phyloP scores from a whole-genome alignment of 35 echinoderm and acorn worm species.

The Apostichopus californicus region DNA sequence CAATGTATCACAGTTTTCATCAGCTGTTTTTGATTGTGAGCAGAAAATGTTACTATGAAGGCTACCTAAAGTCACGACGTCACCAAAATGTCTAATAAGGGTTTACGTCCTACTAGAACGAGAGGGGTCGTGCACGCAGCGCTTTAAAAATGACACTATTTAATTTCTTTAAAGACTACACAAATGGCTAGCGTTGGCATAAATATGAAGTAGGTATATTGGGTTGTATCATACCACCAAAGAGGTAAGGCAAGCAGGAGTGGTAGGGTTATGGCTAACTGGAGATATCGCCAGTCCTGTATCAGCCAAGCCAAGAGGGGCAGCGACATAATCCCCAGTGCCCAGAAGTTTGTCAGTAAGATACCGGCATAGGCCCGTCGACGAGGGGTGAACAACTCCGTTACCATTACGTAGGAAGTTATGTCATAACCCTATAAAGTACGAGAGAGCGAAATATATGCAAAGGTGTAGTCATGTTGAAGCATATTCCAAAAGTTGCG shows the following conservation, averaged over 20 bases:
- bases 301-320: conserved; percentile 75
- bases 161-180: too few species aligned
- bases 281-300: conserved; percentile 85
- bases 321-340: conserved; percentile 87
- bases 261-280: conserved; percentile 87
- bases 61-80: too few species aligned
- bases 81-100: too few species aligned
- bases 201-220: too few species aligned
- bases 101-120: too few species aligned
- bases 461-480: background rate
- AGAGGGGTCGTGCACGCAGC: too few species aligned
- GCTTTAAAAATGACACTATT: too few species aligned
- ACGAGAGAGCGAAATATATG: background rate
- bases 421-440: conserved; percentile 80
- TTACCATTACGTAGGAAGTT: conserved; percentile 95
- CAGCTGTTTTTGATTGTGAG: too few species aligned
- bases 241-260: conserved; percentile 70
- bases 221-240: conserved; percentile 61
- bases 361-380: conserved; percentile 83
- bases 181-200: too few species aligned
- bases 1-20: too few species aligned
- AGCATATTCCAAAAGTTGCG: too few species aligned
- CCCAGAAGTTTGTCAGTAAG: conserved; percentile 86
- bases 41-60: too few species aligned
- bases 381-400: conserved; percentile 90